These are phyloP conservation scores for Syngnathus rostellatus DNA, from an alignment of 2,797 vertebrate genomes.

Conservation along the genomic window DNA sequence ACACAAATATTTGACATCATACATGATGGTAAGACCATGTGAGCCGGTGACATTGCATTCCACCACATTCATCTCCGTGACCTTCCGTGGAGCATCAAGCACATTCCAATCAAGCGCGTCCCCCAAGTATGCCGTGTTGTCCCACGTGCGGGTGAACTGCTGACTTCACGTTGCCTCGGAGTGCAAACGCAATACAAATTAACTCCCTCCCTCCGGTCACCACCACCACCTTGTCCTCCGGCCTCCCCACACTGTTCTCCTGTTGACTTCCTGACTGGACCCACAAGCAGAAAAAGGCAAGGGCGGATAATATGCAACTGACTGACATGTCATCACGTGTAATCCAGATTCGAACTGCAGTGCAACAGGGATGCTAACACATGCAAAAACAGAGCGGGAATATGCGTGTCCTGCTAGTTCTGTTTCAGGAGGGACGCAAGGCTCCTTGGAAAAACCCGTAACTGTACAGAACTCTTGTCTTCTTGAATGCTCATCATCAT, in stretches of 20 bases:
- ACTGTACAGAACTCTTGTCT: conserved; percentile 74
- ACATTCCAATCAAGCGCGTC: neutral
- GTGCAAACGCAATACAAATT: conserved; percentile 62
- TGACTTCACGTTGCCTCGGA: conserved; percentile 56
- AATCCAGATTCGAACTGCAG: conserved; percentile 22
- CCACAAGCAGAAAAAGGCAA: conserved; percentile 44
- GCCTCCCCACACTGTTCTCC: conserved; percentile 2
- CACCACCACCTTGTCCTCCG: neutral
- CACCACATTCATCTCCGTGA: conserved; percentile 6
- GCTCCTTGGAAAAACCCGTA: conserved; percentile 62
- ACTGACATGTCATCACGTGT: conserved; percentile 56
- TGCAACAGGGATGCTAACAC: conserved; percentile 18
- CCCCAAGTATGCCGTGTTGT: conserved; percentile 28
- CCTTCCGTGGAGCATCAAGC: neutral
- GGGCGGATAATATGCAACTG: conserved; percentile 71
- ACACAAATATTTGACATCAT: neutral
- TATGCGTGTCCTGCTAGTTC: conserved; percentile 42
- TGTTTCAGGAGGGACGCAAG: conserved; percentile 50
- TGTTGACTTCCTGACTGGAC: conserved; percentile 10
- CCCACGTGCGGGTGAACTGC: conserved; percentile 39
- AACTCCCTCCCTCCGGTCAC: neutral
- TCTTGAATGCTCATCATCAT: conserved; percentile 65
- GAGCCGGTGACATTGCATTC: conserved; percentile 16
- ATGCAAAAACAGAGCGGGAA: conserved; percentile 34
- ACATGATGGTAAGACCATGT: neutral